Base-by-base conservation (phyloP, 1,140 invertebrate species). In the Venturia canescens region DNA sequence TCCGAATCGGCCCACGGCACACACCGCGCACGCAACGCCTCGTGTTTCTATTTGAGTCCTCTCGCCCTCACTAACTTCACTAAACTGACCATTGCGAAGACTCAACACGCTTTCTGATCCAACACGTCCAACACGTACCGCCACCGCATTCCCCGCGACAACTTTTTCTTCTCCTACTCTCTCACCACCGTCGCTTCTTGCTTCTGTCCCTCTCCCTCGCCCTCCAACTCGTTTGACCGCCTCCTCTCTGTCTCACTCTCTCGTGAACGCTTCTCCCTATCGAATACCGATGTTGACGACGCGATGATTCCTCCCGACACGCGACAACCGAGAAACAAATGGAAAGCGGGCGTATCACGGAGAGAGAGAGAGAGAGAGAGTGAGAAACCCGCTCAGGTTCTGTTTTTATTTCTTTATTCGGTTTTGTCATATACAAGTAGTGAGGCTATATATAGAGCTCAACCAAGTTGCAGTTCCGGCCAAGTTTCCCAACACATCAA, bases 121-220 rank as follows among this genome's bases (percentile, higher is more conserved):
- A 44, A 44, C 38, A 11, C 38, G 38, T 44, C 11, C 38, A 44
- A 44, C 38, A 11, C 38, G 38, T 44, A 44, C 38, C 38, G 38
- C 38, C 38, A 11, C 50, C 50, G n/a, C 53, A 57, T 57, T 18
- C 53, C 53, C 53, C 53, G 18, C 18, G 21, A 23, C 53, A 60
- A 60, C n/a, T 26, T 26, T 60, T 26, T 67, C 63, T 67, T 57
- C 53, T 57, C 53, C 53, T 57, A 57, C 63, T 67, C 63, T 67
- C 63, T 29, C 27, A n/a, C 13, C 16, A 31, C 67, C 16, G n/a
- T 16, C 38, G 26, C 31, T 70, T 31, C 18, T 29, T 16, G 63
- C 2, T 13, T 67, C 63, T 67, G 7, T 44, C 38, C 13, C 38
- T 44, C 38, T 44, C 38, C 13, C 38, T 44, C 38, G 7, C 38